Evolutionary conservation across 2,888 invertebrate genomes (phyloP), one percentile per base, ranked within the genome.

Genomic region (Dusona sp.): DNA sequence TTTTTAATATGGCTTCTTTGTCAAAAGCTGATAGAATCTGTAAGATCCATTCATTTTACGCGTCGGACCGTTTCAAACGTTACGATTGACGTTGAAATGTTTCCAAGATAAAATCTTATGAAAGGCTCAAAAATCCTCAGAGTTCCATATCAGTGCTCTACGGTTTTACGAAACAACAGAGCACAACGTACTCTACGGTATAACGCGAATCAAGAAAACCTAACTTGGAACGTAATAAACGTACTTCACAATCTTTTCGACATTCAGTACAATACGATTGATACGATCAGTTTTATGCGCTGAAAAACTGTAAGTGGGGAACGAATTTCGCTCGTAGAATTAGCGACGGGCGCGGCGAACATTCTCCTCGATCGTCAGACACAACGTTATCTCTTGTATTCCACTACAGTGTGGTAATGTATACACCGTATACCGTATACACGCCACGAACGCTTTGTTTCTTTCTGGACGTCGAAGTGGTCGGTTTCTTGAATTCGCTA

Each of bases 371-470:
- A 82, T 75, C 75, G 77, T 70, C 64, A 42, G 61, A 73, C 75
- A 78, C 75, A 81, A 83, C 74, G 73, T 78, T 72, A 80, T 72
- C 25, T 68, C 54, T 74, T 54, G 82, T 82, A 70, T 82, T 80
- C 78, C 54, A 33, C 33, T 57, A 16, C 61, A 29, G 29, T 61
- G n/a, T 16, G 29, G 57, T 61, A 16, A 61, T 61, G 61, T 16
- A 29, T 61, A 29, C 29, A 67, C 51, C 19, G 36, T 61, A 42
- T 42, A 11, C 38, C 9, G 38, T 38, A 38, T 38, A 42, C 22
- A 78, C 54, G 38, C 68, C 42, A 74, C 64, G 48, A 81, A 73
- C 61, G 51, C 75, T 87, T 88, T 85, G 80, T 88, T 85, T 85
- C 73, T 51, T 61, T 74, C 82, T 64, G 83, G 51, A 57, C 78